Conservation (phyloP, 2,113 vertebrate species). For the Semnornis frantzii region DNA sequence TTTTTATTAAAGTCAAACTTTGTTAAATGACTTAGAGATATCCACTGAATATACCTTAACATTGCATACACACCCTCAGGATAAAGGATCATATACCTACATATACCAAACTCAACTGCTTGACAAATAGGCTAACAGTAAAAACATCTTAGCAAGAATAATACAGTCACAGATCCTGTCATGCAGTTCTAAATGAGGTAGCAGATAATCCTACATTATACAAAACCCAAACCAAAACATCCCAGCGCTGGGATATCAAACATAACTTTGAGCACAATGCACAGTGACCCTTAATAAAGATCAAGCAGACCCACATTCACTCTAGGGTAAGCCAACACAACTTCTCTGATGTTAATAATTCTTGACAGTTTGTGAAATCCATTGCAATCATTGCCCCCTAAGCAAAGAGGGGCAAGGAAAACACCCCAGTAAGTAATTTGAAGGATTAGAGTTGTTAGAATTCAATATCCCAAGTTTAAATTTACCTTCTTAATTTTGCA, state of each 20-base stretch:
- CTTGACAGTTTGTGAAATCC: background rate
- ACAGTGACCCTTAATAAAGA: background rate
- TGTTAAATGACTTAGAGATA: constrained; percentile 50
- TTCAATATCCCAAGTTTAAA: background rate
- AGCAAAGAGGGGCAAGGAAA: background rate
- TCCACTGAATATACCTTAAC: constrained; percentile 25
- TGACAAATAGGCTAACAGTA: background rate
- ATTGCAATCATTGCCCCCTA: background rate
- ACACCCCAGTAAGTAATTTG: background rate
- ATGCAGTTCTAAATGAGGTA: background rate
- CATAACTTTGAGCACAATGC: background rate
- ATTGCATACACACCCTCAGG: background rate
- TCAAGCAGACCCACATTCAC: background rate
- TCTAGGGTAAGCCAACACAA: background rate
- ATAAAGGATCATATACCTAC: background rate
- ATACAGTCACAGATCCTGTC: background rate
- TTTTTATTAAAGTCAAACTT: constrained; percentile 66
- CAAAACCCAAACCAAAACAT: background rate
- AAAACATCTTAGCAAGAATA: background rate
- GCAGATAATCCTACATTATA: background rate
- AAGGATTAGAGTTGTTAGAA: background rate
- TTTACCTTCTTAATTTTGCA: background rate
- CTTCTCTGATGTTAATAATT: background rate
- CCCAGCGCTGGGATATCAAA: background rate
- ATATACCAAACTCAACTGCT: background rate